These are phyloP conservation scores for Cossypha niveicapilla DNA, from an alignment of 2,797 vertebrate species.

Conservation along the genomic window DNA sequence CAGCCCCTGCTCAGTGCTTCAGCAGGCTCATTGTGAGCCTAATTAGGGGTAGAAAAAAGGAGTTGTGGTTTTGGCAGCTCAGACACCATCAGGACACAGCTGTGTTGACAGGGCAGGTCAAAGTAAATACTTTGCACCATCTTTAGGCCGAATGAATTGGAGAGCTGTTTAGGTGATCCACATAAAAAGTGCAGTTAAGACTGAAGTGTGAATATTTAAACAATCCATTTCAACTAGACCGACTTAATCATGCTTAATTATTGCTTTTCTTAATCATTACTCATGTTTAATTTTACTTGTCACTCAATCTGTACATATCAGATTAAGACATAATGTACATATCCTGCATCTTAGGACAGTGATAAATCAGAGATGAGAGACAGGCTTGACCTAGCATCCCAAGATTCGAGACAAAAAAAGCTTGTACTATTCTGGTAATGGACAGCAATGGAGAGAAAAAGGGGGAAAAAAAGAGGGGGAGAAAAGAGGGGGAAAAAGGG, in stretches of 20 bases:
- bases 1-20: background rate
- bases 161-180: background rate
- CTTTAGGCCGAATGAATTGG: background rate
- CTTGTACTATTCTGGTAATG: background rate
- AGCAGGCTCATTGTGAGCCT: background rate
- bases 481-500: background rate
- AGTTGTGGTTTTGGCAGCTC: background rate
- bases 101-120: background rate
- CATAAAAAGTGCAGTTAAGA: background rate
- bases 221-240: background rate
- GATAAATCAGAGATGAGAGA: background rate
- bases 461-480: too few relatives aligned
- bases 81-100: rapidly evolving
- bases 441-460: background rate
- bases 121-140: background rate
- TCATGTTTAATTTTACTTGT: background rate
- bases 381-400: background rate
- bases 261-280: background rate
- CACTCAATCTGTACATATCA: background rate
- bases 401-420: background rate
- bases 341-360: background rate
- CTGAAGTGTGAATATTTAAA: background rate
- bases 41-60: background rate
- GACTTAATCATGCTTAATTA: slow-evolving; percentile 5
- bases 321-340: background rate